Base-by-base conservation (phyloP, 2,888 invertebrate species). In the Zele albiditarsus region DNA sequence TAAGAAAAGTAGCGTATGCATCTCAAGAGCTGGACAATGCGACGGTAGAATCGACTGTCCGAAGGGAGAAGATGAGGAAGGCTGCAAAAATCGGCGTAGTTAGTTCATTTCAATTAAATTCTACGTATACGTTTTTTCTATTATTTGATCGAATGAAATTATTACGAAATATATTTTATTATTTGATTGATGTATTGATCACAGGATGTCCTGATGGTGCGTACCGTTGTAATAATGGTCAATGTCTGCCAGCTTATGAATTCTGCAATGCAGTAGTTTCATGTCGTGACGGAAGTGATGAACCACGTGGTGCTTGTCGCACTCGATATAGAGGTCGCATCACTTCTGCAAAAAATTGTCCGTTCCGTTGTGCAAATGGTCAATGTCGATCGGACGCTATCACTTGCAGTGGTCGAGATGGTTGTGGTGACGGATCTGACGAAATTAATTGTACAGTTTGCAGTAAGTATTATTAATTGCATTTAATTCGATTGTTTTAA, bases 391-490 rank as follows among this genome's bases (percentile, higher is more conserved):
- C 96, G 67, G 95, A 95, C 74, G 97, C 97, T 0, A 95, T 97
- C 77, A 94, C 96, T 3, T 97, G 97, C 89, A 96, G 96, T 16
- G 97, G 97, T 31, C 92, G 95, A 57, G 97, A 97, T 88, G 97
- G 97, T 25, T 97, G 97, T 85, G 97, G 97, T 8, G 97, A 97
- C 91, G 95, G 95, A 82, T 95, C 95, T 60, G 97, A 97, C 86
- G 97, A 97, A 89, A 93, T 92, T 78, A 93, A 93, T 78, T 97
- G 97, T 90, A 92, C 92, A 79, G 94, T 97, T 80, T 97, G 97
- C 90, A 93, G 97, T 97, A 90, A 95, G 96, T 94, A 42, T 60
- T 28, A 23, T 31, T n/a, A n/a, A n/a, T n/a, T n/a, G n/a, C n/a
- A n/a, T n/a, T n/a, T n/a, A n/a, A n/a, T n/a, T n/a, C n/a, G n/a